Conservation (phyloP, 1,140 invertebrate genomes). For the Mya arenaria region DNA sequence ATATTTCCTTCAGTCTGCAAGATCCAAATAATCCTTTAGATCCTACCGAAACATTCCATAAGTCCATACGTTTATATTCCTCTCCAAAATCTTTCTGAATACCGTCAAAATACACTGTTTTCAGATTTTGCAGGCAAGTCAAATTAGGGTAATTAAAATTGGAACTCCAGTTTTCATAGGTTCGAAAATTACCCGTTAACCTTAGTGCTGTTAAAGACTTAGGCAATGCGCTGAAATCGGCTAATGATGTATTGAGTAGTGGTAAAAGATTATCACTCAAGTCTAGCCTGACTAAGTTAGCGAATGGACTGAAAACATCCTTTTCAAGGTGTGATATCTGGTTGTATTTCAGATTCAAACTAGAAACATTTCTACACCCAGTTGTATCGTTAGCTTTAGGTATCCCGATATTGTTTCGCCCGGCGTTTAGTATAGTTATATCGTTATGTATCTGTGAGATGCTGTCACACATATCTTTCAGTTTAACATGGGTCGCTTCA, state of each 20-base stretch:
- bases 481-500: too few relatives aligned
- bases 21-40: not conserved
- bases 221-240: not conserved
- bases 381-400: slow-evolving; percentile 16
- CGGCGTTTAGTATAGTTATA: too few relatives aligned
- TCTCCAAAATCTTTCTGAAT: not conserved
- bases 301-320: not conserved
- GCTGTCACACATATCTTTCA: too few relatives aligned
- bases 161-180: not conserved
- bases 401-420: too few relatives aligned
- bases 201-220: not conserved
- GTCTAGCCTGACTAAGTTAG: not conserved
- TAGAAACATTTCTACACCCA: slow-evolving; percentile 27
- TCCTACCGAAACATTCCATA: not conserved
- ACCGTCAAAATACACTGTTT: not conserved
- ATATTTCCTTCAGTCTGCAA: not conserved
- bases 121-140: not conserved
- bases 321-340: not conserved
- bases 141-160: not conserved
- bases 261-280: not conserved
- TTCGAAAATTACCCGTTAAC: not conserved
- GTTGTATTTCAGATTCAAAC: slow-evolving; percentile 25
- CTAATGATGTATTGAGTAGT: not conserved
- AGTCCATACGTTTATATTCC: too few relatives aligned
- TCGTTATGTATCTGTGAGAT: too few relatives aligned